A percentile compares a stretch with the other conserved stretches of the same genome.
Conservation (phyloP, 2,888 invertebrate species). For the Mythimna vitellina region DNA sequence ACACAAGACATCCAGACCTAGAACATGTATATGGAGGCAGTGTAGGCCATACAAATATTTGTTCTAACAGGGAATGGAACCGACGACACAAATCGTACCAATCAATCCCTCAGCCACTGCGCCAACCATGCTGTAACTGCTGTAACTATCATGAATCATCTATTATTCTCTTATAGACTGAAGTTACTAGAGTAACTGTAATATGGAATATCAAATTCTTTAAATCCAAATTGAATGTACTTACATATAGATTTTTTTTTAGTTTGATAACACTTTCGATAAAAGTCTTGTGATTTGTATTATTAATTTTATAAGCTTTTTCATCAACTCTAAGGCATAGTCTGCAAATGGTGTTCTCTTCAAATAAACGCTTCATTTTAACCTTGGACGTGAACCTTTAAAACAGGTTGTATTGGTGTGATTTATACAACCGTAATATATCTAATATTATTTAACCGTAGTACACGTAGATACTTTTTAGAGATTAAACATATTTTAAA, state of each 20-base stretch:
- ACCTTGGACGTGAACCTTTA: not conserved
- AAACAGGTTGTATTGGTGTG: not conserved
- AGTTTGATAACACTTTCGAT: constrained; percentile 31
- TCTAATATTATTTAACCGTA: not conserved
- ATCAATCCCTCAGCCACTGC: no score
- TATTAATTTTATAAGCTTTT: constrained; percentile 23
- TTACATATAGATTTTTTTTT: constrained; percentile 26
- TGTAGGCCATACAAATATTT: no score
- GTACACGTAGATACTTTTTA: not conserved
- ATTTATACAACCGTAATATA: no score
- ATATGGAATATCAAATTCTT: not conserved
- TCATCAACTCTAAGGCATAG: constrained; percentile 31
- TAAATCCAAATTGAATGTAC: not conserved
- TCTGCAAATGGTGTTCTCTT: constrained; percentile 26
- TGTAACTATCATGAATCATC: no score
- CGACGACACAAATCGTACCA: no score
- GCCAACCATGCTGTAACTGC: no score
- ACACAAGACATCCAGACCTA: no score
- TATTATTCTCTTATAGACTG: no score
- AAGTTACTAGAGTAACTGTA: no score
- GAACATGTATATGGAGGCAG: no score
- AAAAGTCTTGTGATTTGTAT: constrained; percentile 10
- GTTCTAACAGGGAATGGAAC: no score
- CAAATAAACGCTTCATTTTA: constrained; percentile 30
- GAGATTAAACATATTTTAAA: no score